Conservation (phyloP, 2,797 vertebrate species). For the Leptodactylus fallax region DNA sequence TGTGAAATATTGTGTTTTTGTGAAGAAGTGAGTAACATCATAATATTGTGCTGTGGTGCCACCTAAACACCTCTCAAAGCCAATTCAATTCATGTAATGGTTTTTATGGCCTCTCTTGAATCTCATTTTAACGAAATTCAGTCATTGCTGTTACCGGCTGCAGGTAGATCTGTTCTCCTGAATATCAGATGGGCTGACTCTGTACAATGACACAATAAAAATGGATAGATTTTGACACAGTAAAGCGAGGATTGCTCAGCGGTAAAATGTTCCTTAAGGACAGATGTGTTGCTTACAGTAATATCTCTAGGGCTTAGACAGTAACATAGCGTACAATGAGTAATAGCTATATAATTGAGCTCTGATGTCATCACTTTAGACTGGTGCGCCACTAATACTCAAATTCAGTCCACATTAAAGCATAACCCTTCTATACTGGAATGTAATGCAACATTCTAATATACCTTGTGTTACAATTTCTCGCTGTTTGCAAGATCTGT, state of each 20-base stretch:
- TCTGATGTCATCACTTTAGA: not conserved
- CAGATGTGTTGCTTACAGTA: not conserved
- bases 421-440: not conserved
- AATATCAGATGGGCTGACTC: constrained; percentile 42
- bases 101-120: constrained; percentile 59
- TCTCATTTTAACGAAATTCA: constrained; percentile 50
- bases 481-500: too few species aligned
- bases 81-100: constrained; percentile 56
- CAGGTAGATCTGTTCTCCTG: constrained; percentile 20
- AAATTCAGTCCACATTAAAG: not conserved
- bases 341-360: not conserved
- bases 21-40: constrained; percentile 36
- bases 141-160: constrained; percentile 11
- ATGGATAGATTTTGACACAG: constrained; percentile 31
- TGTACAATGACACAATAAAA: constrained; percentile 27
- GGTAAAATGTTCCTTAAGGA: constrained; percentile 16
- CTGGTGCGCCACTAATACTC: not conserved
- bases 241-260: not conserved
- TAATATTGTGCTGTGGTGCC: constrained; percentile 37
- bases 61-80: constrained; percentile 44
- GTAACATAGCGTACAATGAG: not conserved
- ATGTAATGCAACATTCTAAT: not conserved
- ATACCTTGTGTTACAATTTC: too few species aligned
- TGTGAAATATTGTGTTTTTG: constrained; percentile 35
- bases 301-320: not conserved